Base-by-base conservation (phyloP, 2,888 invertebrate genomes). In the Epirrhoe alternata region DNA sequence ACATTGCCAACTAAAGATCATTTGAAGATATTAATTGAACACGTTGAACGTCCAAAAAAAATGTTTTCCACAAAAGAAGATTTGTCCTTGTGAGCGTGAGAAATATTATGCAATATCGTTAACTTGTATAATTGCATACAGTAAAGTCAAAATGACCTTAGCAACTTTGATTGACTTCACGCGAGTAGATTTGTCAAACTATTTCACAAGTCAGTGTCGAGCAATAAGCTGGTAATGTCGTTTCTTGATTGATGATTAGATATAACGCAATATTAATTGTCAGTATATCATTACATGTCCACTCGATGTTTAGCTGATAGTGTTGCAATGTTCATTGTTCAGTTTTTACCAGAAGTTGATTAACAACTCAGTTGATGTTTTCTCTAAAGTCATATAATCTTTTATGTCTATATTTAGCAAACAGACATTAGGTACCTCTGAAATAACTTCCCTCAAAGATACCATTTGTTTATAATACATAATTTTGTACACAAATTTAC, bases 181-280 rank as follows among this genome's bases (percentile, higher is more conserved):
- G 69, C 57, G 61, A 64, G 68, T 67, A 69, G 74, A 81, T 83
- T 82, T 80, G 81, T 83, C 78, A 80, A 80, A 76, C 65, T 68
- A 69, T 83, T 83, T 76, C 80, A 68, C 77, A 78, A 84, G 56
- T 49, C 47, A 14, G 12, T 42, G 53, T 56, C 60, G 35, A 64
- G 58, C 72, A 74, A 77, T 72, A 75, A 67, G 71, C 68, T 63
- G 56, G 68, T 75, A 71, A 77, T 74, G 71, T 75, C 73, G 72
- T 60, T 57, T 69, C 70, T 83, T 88, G 86, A 88, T 88, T 88
- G 77, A 87, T 87, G 86, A 83, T 83, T 83, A 74, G 78, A 80
- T 79, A 75, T 84, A 83, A 80, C 77, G 86, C 82, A 87, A 87
- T 73, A 73, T 66, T 70, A 75, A 80, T 77, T 81, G 84, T 82